Conservation (phyloP, 2,113 vertebrate genomes). For the Bubo blakistoni region DNA sequence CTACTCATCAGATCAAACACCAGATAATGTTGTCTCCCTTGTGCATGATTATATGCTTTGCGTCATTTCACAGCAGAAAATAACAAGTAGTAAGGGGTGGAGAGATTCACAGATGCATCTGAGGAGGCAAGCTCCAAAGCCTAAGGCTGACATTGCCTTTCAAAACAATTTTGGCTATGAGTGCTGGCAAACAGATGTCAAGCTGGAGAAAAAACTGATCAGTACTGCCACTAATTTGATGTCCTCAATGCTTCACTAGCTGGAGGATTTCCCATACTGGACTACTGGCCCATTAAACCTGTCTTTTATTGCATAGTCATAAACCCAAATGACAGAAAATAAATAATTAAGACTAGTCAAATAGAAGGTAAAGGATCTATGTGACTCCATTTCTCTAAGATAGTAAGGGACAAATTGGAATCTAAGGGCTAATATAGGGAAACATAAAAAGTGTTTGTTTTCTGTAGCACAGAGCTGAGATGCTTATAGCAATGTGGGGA, state of each 20-base stretch:
- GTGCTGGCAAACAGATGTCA: constrained; percentile 36
- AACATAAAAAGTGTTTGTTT: neutral
- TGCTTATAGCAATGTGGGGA: neutral
- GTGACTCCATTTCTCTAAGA: neutral
- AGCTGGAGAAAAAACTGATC: neutral
- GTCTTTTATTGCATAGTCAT: constrained; percentile 51
- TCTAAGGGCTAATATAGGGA: neutral
- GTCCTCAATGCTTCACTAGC: constrained; percentile 15
- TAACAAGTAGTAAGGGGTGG: neutral
- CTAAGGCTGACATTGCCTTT: constrained; percentile 34
- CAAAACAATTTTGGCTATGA: neutral
- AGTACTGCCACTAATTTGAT: constrained; percentile 17
- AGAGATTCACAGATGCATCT: neutral
- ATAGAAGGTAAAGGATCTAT: neutral
- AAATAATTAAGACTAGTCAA: constrained; percentile 58
- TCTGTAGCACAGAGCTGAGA: neutral
- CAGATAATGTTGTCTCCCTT: neutral
- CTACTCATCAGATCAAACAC: neutral
- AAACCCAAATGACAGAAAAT: constrained; percentile 64
- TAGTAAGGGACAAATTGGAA: neutral
- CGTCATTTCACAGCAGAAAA: constrained; percentile 15
- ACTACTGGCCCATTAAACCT: constrained; percentile 46
- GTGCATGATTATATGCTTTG: neutral
- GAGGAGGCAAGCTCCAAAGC: neutral
- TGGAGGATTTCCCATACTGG: constrained; percentile 49